Evolutionary conservation across 1,140 invertebrate genomes (phyloP).

Genomic region (Diprion similis): DNA sequence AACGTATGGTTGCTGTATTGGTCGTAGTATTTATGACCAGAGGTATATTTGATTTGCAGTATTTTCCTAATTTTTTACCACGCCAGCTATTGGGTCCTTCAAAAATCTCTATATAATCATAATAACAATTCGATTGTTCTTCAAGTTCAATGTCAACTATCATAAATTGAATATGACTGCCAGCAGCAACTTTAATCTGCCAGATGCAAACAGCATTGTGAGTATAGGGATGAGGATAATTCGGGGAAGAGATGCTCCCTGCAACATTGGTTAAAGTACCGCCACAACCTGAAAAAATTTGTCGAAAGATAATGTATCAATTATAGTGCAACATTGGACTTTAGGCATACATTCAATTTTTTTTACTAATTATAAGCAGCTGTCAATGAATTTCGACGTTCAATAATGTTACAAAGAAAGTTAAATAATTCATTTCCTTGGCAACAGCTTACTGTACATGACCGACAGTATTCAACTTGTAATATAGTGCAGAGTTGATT

Average conservation of each 20-base stretch:
- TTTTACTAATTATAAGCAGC: background rate
- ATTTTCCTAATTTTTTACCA: constrained; percentile 61
- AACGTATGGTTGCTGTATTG: constrained; percentile 72
- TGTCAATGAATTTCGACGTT: background rate
- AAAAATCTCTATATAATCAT: constrained; percentile 76
- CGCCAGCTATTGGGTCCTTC: constrained; percentile 60
- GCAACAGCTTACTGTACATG: too few relatives aligned
- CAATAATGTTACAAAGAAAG: background rate
- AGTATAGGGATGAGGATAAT: constrained; percentile 79
- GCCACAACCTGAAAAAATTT: constrained; percentile 71
- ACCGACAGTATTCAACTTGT: too few relatives aligned
- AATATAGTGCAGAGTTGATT: too few relatives aligned
- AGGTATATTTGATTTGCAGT: constrained; percentile 59
- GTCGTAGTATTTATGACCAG: constrained; percentile 47
- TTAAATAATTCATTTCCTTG: too few relatives aligned
- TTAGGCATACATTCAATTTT: background rate
- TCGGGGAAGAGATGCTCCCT: constrained; percentile 81
- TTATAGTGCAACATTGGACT: background rate
- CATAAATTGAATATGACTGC: constrained; percentile 70
- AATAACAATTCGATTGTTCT: constrained; percentile 60
- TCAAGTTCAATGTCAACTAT: constrained; percentile 81
- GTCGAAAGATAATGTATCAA: too few relatives aligned
- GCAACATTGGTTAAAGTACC: constrained; percentile 69
- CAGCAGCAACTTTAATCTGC: constrained; percentile 77
- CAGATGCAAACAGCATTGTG: constrained; percentile 78